Percentiles rank a stretch among this genome's conserved stretches.
These are phyloP conservation scores for Gnathonemus longibarbis DNA, from an alignment of 2,113 vertebrate genomes.

Conservation along the genomic window DNA sequence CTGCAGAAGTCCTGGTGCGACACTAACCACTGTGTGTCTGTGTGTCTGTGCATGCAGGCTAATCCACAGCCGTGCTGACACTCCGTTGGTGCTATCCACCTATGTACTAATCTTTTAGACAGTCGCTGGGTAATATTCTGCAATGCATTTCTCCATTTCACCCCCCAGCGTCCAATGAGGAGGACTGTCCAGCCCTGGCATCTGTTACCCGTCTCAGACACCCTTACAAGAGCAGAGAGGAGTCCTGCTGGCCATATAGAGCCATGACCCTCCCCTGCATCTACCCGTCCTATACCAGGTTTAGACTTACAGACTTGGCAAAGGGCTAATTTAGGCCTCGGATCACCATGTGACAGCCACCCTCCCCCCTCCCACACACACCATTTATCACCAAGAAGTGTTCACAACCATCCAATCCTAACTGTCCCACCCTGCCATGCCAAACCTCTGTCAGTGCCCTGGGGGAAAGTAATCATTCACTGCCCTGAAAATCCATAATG, in stretches of 20 bases:
- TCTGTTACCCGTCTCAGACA: conserved; percentile 20
- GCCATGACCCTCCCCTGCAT: background rate
- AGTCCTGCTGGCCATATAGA: conserved; percentile 27
- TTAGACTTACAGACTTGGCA: conserved; percentile 32
- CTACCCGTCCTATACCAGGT: conserved; percentile 12
- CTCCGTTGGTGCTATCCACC: background rate
- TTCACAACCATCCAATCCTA: background rate
- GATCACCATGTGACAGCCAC: conserved; percentile 10
- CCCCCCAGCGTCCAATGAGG: background rate
- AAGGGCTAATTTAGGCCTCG: conserved; percentile 23
- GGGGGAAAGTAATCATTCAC: conserved; percentile 8
- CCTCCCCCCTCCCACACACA: background rate
- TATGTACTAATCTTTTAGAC: background rate
- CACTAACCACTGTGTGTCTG: background rate
- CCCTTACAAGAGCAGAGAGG: conserved; percentile 28
- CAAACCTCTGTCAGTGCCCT: conserved; percentile 6
- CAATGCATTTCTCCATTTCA: background rate
- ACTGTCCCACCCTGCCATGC: background rate
- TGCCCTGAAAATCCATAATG: background rate
- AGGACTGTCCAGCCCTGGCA: background rate
- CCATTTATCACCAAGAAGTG: conserved; percentile 7
- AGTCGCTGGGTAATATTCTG: background rate
- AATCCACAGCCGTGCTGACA: background rate
- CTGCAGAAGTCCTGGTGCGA: background rate
- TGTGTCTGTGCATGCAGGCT: background rate